Evolutionary conservation across 2,113 vertebrate genomes (phyloP).

Genomic region (Asarcornis scutulata): DNA sequence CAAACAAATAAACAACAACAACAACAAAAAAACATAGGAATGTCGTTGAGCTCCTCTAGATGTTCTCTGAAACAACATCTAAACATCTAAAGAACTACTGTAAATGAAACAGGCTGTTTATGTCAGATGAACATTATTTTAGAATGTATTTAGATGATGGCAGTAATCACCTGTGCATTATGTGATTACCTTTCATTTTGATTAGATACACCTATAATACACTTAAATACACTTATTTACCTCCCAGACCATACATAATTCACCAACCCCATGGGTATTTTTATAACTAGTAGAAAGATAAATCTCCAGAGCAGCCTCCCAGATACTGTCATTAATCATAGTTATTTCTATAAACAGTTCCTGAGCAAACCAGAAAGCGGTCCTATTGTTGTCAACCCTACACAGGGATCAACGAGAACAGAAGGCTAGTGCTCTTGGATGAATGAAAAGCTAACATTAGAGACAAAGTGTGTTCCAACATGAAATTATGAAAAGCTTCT

Average conservation of each 20-base stretch:
- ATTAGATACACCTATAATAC: not conserved
- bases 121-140: not conserved
- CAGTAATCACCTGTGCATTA: not conserved
- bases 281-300: not conserved
- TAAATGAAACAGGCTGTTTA: not conserved
- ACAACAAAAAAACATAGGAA: not conserved
- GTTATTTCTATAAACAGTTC: not conserved
- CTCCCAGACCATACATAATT: not conserved
- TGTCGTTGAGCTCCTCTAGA: not conserved
- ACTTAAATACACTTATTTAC: not conserved
- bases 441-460: not conserved
- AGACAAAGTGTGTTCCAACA: not conserved
- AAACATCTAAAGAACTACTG: not conserved
- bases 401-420: accelerated
- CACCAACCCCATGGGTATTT: not conserved
- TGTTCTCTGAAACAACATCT: not conserved
- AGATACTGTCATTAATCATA: not conserved
- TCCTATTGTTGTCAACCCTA: not conserved
- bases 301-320: not conserved
- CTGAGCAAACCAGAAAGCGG: not conserved
- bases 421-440: not conserved
- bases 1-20: not conserved
- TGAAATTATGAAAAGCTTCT: not conserved
- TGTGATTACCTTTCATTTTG: not conserved
- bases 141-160: not conserved